These are phyloP conservation scores for Murina feae DNA, from an alignment of 2,113 vertebrate genomes.

Conservation along the genomic window DNA sequence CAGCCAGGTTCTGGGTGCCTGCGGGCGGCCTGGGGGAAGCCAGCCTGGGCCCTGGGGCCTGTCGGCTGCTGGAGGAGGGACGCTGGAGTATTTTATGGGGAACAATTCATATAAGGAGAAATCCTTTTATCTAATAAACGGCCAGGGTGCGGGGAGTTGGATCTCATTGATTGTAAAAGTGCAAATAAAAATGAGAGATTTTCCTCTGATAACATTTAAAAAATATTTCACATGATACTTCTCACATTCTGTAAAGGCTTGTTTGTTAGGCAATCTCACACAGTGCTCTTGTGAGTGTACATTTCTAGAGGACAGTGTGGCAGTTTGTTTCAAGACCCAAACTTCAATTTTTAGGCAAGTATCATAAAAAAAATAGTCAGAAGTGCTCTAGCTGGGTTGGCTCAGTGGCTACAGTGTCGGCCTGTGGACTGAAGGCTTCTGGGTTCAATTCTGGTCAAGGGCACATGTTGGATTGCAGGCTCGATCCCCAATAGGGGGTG, in stretches of 20 bases:
- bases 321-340: neutral
- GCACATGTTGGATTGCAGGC: no score
- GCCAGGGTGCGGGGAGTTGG: neutral
- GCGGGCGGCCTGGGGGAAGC: no score
- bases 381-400: neutral
- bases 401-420: neutral
- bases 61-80: no score
- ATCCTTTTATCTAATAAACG: neutral
- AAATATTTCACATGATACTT: neutral
- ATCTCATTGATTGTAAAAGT: neutral
- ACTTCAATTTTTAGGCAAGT: neutral
- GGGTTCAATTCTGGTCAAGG: neutral
- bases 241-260: neutral
- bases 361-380: neutral
- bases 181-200: neutral
- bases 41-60: no score
- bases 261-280: neutral
- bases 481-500: no score
- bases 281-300: neutral
- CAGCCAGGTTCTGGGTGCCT: no score
- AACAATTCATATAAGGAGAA: neutral
- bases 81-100: neutral
- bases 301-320: constrained; percentile 1
- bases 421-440: neutral
- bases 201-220: neutral